phyloP scores from a whole-genome alignment of 2,113 vertebrate species.

The Sterrhoptilus dennistouni region DNA sequence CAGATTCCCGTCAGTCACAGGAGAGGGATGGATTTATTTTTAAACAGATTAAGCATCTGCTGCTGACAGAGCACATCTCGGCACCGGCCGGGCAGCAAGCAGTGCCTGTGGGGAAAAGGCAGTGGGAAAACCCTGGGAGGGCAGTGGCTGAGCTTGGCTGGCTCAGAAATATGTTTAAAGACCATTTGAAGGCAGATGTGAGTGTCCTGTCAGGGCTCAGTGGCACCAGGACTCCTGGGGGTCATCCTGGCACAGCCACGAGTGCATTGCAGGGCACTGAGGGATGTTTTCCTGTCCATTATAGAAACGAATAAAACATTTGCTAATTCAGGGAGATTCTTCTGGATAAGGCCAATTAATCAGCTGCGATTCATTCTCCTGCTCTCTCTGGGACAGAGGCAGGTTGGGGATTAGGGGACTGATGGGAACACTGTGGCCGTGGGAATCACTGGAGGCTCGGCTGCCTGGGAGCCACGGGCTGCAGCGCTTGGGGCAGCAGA shows the following conservation, averaged over 20 bases:
- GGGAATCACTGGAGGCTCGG: background rate
- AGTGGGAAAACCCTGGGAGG: background rate
- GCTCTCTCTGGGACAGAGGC: background rate
- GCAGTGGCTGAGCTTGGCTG: fast-evolving
- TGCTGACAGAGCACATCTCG: slow-evolving; percentile 28
- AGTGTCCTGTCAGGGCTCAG: background rate
- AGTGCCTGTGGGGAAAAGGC: background rate
- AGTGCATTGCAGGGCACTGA: background rate
- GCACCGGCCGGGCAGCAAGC: background rate
- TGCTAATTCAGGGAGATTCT: slow-evolving; percentile 26
- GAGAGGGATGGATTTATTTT: slow-evolving; percentile 15
- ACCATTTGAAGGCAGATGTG: background rate
- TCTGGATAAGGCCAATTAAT: background rate
- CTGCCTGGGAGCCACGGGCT: fast-evolving
- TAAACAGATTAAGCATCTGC: slow-evolving; percentile 49
- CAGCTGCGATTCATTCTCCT: background rate
- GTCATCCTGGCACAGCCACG: fast-evolving
- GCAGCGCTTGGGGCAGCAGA: background rate
- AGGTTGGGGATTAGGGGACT: background rate
- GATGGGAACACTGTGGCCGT: background rate
- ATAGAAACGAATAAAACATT: background rate
- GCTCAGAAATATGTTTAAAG: background rate
- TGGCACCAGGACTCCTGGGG: background rate
- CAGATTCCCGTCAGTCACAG: background rate
- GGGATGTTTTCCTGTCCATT: background rate